Base-by-base conservation (phyloP, 2,888 invertebrate genomes). In the Dryocosmus kuriphilus region DNA sequence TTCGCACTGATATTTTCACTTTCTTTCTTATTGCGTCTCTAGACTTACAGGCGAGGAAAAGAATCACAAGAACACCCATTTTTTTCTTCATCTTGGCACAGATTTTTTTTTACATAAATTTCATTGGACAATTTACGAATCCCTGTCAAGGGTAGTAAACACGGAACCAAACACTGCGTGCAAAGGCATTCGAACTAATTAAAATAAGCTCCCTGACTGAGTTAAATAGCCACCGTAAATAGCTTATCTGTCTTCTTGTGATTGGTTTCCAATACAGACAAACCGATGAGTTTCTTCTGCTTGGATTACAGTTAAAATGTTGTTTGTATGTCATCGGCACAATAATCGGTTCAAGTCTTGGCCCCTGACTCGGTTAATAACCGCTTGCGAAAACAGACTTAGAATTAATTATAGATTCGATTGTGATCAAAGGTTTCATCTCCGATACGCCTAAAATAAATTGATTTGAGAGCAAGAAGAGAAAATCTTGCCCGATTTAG, bases 271-370 rank as follows among this genome's bases (percentile, higher is more conserved):
- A 16, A 30, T 71, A 51, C 46, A 51, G 46, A 71, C 62, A 35
- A 63, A n/a, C 62, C 11, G 19, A 22, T 35, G n/a, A 63, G n/a
- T 22, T 35, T 63, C 11, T 32, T 30, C 19, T 46, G 46, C 9
- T 51, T 27, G 67, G 46, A 71, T 71, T 71, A 51, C 46, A 71
- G 27, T 71, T 71, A 30, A 71, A 51, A 46, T 30, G 46, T 27
- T 51, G 71, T 71, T 71, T 27, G 71, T 46, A 27, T 71, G 71
- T 71, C 46, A 71, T 51, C 51, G 46, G 30, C 71, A 71, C 71
- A 19, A 27, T 51, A 71, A 71, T 71, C 71, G n/a, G 71, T 46
- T 71, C 71, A 71, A n/a, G 71, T 71, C 71, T 71, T 71, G 71
- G 71, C 71, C 71, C 71, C 71, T 71, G 71, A 71, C 71, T 71